Conservation (phyloP, 2,113 vertebrate genomes). For the Puntigrus tetrazona region DNA sequence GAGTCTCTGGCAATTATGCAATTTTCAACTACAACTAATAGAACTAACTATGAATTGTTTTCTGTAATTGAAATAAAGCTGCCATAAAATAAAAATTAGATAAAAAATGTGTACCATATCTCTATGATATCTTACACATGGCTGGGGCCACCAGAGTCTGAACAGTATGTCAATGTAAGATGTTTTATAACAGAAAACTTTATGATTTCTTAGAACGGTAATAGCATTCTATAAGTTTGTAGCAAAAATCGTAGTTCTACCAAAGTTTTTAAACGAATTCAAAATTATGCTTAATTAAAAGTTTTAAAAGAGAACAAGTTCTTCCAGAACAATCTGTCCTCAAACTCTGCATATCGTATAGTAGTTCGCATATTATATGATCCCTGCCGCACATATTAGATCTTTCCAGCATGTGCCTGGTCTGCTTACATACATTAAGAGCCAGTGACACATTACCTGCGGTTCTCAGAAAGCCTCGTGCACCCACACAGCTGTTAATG, state of each 20-base stretch:
- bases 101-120: not conserved
- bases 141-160: not conserved
- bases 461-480: conserved; percentile 51
- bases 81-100: no score
- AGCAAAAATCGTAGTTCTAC: not conserved
- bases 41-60: not conserved
- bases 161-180: not conserved
- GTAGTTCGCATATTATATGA: not conserved
- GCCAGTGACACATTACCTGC: conserved; percentile 52
- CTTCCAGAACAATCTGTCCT: not conserved
- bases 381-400: conserved; percentile 4
- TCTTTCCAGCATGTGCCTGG: conserved; percentile 25
- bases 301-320: not conserved
- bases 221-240: not conserved
- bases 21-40: not conserved
- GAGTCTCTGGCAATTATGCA: not conserved
- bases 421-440: conserved; percentile 15
- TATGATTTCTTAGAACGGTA: not conserved
- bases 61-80: not conserved
- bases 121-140: not conserved
- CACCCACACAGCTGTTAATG: conserved; percentile 66
- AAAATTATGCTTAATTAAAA: not conserved
- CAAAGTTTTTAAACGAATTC: not conserved
- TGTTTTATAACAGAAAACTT: not conserved
- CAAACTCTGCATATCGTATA: not conserved